Conservation (phyloP, 2,888 invertebrate genomes). For the Myopa tessellatipennis region DNA sequence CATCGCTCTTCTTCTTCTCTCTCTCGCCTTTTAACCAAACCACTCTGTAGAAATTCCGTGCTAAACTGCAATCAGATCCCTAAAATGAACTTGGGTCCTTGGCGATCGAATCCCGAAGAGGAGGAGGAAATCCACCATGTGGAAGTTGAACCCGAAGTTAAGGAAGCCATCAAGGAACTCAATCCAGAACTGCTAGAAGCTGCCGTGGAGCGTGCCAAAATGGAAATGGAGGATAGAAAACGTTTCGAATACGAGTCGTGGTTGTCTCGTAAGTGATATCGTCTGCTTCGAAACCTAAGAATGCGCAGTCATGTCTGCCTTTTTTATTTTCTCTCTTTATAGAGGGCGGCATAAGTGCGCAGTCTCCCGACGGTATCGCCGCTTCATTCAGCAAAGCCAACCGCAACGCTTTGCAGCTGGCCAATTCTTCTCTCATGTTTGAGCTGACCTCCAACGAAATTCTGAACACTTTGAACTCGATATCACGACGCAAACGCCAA, state of each 20-base stretch:
- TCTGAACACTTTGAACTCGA: slow-evolving; percentile 72
- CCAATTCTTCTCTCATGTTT: slow-evolving; percentile 86
- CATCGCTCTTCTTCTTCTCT: background rate
- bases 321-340: slow-evolving; percentile 44
- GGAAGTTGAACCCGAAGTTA: slow-evolving; percentile 63
- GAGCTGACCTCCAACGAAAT: slow-evolving; percentile 91
- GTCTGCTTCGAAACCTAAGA: background rate
- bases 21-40: background rate
- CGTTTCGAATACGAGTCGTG: slow-evolving; percentile 85
- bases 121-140: slow-evolving; percentile 58
- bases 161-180: slow-evolving; percentile 74
- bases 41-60: slow-evolving; percentile 74
- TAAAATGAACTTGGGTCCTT: slow-evolving; percentile 76
- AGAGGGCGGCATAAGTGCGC: slow-evolving; percentile 87
- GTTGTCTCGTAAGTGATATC: slow-evolving; percentile 73
- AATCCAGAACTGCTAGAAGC: slow-evolving; percentile 79
- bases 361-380: slow-evolving; percentile 86
- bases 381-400: slow-evolving; percentile 93
- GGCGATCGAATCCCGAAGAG: slow-evolving; percentile 71
- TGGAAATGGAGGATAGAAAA: slow-evolving; percentile 79
- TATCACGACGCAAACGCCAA: slow-evolving; percentile 77
- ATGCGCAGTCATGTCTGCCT: background rate
- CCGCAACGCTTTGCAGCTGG: slow-evolving; percentile 82
- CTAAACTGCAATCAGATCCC: slow-evolving; percentile 81
- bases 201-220: slow-evolving; percentile 83